These are phyloP conservation scores for Pontoporia blainvillei DNA, from an alignment of 2,113 vertebrate genomes.

Conservation along the genomic window DNA sequence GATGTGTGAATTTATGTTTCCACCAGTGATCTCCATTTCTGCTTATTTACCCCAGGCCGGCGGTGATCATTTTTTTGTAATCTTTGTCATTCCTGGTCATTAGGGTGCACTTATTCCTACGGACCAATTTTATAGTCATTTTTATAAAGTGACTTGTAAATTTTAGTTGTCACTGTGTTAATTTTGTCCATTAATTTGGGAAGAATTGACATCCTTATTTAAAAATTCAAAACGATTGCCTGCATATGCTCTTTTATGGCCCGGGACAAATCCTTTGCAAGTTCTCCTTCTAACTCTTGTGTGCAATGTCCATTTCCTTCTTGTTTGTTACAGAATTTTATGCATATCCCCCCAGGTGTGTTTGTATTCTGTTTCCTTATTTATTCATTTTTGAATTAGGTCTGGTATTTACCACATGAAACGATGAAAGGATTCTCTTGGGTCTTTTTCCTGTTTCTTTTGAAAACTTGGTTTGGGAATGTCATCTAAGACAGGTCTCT, in stretches of 20 bases:
- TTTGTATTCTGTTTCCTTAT: background rate
- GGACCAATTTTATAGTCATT: background rate
- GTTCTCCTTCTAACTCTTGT: background rate
- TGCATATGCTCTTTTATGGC: background rate
- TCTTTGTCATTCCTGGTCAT: background rate
- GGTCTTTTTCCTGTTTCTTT: background rate
- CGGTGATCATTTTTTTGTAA: background rate
- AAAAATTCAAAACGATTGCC: background rate
- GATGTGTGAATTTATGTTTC: background rate
- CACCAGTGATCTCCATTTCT: background rate
- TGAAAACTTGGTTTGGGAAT: background rate
- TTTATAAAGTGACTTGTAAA: background rate
- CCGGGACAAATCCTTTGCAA: background rate
- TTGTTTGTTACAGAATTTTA: background rate
- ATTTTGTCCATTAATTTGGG: background rate
- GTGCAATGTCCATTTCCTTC: background rate
- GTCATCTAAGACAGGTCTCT: background rate
- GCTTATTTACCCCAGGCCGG: background rate
- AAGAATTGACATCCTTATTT: background rate
- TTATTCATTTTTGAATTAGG: background rate
- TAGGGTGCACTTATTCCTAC: background rate
- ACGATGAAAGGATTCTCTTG: background rate
- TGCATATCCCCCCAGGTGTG: background rate
- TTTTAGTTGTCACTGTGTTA: background rate
- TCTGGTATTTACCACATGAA: background rate